Base-by-base conservation (phyloP, 2,888 invertebrate species). In the Pachydiplax longipennis region DNA sequence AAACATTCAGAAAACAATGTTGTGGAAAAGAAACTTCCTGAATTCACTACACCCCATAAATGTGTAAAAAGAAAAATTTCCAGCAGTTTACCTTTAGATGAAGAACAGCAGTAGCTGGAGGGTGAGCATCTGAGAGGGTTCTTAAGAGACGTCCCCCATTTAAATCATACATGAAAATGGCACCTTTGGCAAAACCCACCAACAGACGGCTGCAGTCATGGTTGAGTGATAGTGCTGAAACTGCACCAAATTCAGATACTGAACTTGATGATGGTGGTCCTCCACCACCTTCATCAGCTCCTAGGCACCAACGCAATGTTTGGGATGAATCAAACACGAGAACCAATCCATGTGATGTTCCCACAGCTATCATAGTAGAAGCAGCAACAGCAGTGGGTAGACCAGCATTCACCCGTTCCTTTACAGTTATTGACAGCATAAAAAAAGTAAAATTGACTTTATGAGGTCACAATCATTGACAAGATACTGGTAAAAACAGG, bases 271-370 rank as follows among this genome's bases (percentile, higher is more conserved):
- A 58, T 8, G 35, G n/a, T 37, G 31, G 37, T n/a, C 87, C 87
- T 12, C 37, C 87, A 37, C 97, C 97, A 87, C 95, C 94, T 81
- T 96, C 96, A 83, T 95, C 94, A 92, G 96, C 95, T 92, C 97
- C 96, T 92, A 97, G 95, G 92, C 98, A 98, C 98, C 98, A 99
- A 93, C 98, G 96, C 92, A 99, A 94, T 15, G 97, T 97, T 94
- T 99, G 99, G 80, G 97, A 96, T 90, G 96, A 95, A 95, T 98
- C 97, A 94, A 98, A 98, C 91, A 98, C 96, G 48, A 99, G 95
- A 90, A 98, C 96, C 92, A 98, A 96, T 0, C 99, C 99, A 94
- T 99, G 98, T 44, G 98, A 98, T 53, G 99, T 99, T 65, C 99
- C 99, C 53, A 99, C 96, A n/a, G 97, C 97, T 91, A 99, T 96